phyloP scores from a whole-genome alignment of 2,797 vertebrate genomes.

The Sebastes ruberrimus region DNA sequence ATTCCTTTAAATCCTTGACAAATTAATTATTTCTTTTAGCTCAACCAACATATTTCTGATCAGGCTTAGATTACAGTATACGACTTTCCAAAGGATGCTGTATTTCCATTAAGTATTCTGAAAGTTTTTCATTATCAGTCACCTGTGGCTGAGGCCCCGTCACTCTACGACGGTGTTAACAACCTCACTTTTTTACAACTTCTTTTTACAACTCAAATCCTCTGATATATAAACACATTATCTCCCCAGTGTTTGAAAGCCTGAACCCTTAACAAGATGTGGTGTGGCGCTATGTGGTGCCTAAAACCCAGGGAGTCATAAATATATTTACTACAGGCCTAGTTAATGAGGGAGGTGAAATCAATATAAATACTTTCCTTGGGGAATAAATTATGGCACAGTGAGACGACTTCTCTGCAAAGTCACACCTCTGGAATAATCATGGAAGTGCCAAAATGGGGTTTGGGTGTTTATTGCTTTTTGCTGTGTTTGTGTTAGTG shows the following conservation, averaged over 20 bases:
- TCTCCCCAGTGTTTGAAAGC: slow-evolving; percentile 27
- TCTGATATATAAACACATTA: slow-evolving; percentile 14
- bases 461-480: slow-evolving; percentile 12
- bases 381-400: slow-evolving; percentile 67
- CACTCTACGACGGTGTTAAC: background rate
- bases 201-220: background rate
- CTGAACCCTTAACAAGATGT: slow-evolving; percentile 34
- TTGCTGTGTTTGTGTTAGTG: background rate
- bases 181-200: background rate
- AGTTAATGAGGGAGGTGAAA: slow-evolving; percentile 48
- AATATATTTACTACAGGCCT: slow-evolving; percentile 52
- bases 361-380: slow-evolving; percentile 57
- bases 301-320: slow-evolving; percentile 46
- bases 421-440: slow-evolving; percentile 56
- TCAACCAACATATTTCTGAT: background rate
- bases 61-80: background rate
- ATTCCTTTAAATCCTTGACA: background rate
- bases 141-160: background rate
- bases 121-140: background rate
- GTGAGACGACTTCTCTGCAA: slow-evolving; percentile 35
- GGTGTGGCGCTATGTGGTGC: slow-evolving; percentile 14
- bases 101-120: background rate
- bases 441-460: slow-evolving; percentile 18
- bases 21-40: background rate
- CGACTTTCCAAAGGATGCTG: background rate